Evolutionary conservation across 2,797 vertebrate species (phyloP), one percentile per base, ranked within the genome.

Genomic region (Zalophus californianus): DNA sequence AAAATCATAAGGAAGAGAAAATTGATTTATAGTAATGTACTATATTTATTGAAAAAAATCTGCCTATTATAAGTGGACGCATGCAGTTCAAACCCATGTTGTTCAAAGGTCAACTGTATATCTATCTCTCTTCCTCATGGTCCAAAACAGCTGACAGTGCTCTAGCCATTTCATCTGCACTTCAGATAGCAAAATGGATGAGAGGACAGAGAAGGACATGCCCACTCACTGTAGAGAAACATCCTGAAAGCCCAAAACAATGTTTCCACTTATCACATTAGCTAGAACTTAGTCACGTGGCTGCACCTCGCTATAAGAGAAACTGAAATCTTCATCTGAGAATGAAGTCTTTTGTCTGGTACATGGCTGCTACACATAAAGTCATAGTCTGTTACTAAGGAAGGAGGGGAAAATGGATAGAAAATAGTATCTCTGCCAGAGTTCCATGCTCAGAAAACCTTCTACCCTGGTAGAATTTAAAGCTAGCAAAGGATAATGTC

Each of bases 181-280:
- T 78, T 62, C 56, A 50, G 21, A n/a, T 38, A 93, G 32, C 44
- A 68, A 73, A 78, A 82, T 4, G 21, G 23, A 52, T 82, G 32
- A 88, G 78, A 79, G 54, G 48, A 68, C 52, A 83, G 78, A 54
- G 52, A 75, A 89, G 35, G 5, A 58, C 50, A 75, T 29, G 48
- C 13, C n/a, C 18, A 21, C 16, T 85, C 41, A 85, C 86, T 94
- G 91, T 90, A 91, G 91, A 35, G 89, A 72, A 80, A 64, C 18
- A 64, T 56, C 85, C 56, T 52, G 16, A 58, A 84, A 78, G 41
- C 29, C 21, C 88, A 73, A 18, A 23, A 86, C n/a, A 78, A 70
- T 66, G 68, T 88, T 94, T 86, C 70, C 21, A 70, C n/a, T 95
- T 48, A 66, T 77, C 52, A 35, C 77, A 75, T 73, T 35, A 68